Conservation (phyloP, 2,888 invertebrate species). For the Agrilus biguttatus region DNA sequence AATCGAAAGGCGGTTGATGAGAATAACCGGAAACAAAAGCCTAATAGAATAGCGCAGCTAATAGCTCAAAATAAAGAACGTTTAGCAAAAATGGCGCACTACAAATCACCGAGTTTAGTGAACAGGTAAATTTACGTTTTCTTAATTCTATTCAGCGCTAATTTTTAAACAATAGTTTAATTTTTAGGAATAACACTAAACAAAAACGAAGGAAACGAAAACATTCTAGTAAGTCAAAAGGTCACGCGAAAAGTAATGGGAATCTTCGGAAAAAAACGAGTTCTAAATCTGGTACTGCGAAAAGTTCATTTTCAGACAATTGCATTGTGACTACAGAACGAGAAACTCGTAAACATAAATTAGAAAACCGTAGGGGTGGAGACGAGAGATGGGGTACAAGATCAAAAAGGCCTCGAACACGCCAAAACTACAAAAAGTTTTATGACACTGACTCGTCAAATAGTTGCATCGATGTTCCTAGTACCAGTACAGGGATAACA, state of each 20-base stretch:
- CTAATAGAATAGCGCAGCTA: constrained; percentile 55
- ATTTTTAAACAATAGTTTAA: neutral
- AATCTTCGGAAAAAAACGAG: constrained; percentile 11
- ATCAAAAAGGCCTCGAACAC: constrained; percentile 19
- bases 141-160: neutral
- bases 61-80: constrained; percentile 59
- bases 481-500: constrained; percentile 48
- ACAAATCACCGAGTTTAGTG: constrained; percentile 35
- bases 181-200: constrained; percentile 15
- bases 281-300: constrained; percentile 3
- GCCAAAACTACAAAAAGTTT: constrained; percentile 19
- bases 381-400: constrained; percentile 8
- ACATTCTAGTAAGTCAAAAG: constrained; percentile 15
- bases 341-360: constrained; percentile 10
- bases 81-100: constrained; percentile 44
- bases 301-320: constrained; percentile 5
- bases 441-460: constrained; percentile 24
- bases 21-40: constrained; percentile 24
- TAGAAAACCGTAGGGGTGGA: constrained; percentile 6
- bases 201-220: constrained; percentile 15
- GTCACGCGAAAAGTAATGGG: constrained; percentile 14
- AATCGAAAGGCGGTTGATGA: constrained; percentile 27
- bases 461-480: constrained; percentile 42
- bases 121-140: constrained; percentile 14
- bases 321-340: neutral